Conservation (phyloP, 1,140 invertebrate genomes). For the Apis laboriosa region DNA sequence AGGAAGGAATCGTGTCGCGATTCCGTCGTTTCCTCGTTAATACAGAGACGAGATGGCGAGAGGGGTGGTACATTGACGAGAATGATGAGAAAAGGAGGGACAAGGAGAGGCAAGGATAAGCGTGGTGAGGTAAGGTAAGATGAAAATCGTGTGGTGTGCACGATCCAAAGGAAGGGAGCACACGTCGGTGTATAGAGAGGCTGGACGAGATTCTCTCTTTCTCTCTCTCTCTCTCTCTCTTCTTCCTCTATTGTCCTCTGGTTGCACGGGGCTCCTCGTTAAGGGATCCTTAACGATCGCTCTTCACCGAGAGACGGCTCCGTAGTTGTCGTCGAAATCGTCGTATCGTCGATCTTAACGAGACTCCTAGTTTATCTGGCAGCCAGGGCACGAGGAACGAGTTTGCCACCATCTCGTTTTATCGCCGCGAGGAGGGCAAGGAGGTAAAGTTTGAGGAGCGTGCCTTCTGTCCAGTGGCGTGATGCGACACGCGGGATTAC, state of each 20-base stretch:
- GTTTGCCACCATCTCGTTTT: constrained; percentile 40
- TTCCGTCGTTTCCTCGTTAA: constrained; percentile 45
- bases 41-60: constrained; percentile 17
- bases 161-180: constrained; percentile 33
- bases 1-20: constrained; percentile 38
- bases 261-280: constrained; percentile 55
- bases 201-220: constrained; percentile 17
- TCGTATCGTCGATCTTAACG: constrained; percentile 62
- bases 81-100: not conserved
- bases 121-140: constrained; percentile 32
- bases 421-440: not conserved
- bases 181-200: constrained; percentile 30
- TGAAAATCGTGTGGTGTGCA: constrained; percentile 49
- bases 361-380: constrained; percentile 53
- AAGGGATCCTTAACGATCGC: constrained; percentile 66
- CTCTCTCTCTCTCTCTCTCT: not conserved
- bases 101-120: not conserved
- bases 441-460: constrained; percentile 1
- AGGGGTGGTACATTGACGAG: not conserved
- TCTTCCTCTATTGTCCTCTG: constrained; percentile 53
- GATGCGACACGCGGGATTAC: not conserved
- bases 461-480: constrained; percentile 16
- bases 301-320: constrained; percentile 50
- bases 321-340: constrained; percentile 60
- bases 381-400: constrained; percentile 14